Conservation (phyloP, 2,888 invertebrate species). For the Sepiola atlantica region DNA sequence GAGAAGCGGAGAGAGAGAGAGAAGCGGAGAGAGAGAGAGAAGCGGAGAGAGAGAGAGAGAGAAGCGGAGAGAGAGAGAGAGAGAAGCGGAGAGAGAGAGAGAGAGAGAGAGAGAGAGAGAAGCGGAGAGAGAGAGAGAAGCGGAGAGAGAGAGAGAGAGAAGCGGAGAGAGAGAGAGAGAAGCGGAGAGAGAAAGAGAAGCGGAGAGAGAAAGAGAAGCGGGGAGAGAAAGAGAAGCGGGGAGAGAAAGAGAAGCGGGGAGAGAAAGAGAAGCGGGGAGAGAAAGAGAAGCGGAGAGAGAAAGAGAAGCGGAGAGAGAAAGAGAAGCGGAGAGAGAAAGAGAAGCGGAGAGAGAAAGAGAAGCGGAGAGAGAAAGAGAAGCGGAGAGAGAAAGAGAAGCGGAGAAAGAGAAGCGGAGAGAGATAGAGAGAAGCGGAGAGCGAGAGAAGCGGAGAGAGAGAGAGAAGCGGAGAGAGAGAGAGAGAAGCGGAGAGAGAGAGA, state of each 20-base stretch:
- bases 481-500: background rate
- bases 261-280: background rate
- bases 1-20: background rate
- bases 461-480: background rate
- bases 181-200: background rate
- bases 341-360: background rate
- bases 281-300: no score
- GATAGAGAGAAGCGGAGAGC: background rate
- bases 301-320: background rate
- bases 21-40: background rate
- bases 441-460: accelerated
- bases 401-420: background rate
- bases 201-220: background rate
- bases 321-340: background rate
- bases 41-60: background rate
- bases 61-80: background rate
- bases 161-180: background rate
- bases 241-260: background rate
- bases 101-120: no score
- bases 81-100: background rate
- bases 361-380: background rate
- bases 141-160: no score
- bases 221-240: background rate
- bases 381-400: no score
- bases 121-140: no score